Percentiles rank a stretch among this genome's conserved stretches.
Evolutionary conservation across 2,888 invertebrate genomes (phyloP).

Genomic region (Lasioglossum zephyrum): DNA sequence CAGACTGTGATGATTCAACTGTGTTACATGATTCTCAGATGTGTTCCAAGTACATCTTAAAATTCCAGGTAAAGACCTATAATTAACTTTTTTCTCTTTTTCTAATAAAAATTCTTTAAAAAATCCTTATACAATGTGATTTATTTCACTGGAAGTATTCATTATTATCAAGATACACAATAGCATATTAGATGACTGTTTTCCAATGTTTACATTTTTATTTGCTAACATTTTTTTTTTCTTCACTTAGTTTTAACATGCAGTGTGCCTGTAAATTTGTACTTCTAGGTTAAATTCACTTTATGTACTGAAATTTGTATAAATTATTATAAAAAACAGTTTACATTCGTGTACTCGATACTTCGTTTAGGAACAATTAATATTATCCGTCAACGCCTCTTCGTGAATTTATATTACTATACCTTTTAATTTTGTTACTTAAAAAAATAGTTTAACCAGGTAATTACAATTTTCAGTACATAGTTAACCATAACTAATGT

Average conservation of each 20-base stretch:
- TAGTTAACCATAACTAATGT: constrained; percentile 11
- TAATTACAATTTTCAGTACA: constrained; percentile 21
- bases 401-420: constrained; percentile 28
- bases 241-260: constrained; percentile 1
- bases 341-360: not conserved
- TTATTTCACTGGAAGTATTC: constrained; percentile 9
- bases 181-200: not conserved
- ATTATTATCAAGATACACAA: not conserved
- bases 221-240: not conserved
- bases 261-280: constrained; percentile 5
- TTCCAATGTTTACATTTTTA: not conserved
- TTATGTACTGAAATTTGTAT: constrained; percentile 16
- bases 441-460: constrained; percentile 12
- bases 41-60: not conserved
- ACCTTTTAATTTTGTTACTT: constrained; percentile 8
- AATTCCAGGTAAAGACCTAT: not conserved
- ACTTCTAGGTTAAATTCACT: constrained; percentile 11
- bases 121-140: not conserved
- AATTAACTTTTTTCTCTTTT: not conserved
- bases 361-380: not conserved
- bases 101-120: constrained; percentile 2
- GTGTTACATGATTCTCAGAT: not conserved
- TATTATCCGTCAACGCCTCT: constrained; percentile 9
- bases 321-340: constrained; percentile 15
- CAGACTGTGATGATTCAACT: not conserved